Evolutionary conservation across 2,113 vertebrate genomes (phyloP).

Genomic region (Thalassarche chlororhynchos): DNA sequence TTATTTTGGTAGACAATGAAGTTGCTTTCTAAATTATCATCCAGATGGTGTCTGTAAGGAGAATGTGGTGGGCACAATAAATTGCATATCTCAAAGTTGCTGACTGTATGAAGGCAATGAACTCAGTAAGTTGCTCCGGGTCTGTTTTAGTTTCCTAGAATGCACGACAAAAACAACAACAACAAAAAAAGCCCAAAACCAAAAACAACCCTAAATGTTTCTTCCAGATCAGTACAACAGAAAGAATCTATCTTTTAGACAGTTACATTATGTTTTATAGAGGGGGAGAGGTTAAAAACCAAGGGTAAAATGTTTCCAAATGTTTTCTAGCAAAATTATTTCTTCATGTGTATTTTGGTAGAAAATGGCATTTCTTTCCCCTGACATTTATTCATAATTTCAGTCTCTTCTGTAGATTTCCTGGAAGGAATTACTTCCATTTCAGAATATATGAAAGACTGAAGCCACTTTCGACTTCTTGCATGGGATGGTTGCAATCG

Average conservation of each 20-base stretch:
- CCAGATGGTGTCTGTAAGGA: background rate
- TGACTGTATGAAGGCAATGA: background rate
- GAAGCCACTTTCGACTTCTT: background rate
- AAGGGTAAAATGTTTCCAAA: background rate
- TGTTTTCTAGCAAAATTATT: background rate
- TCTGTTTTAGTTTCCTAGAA: background rate
- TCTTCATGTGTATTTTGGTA: background rate
- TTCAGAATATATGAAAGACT: background rate
- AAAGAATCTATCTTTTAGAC: background rate
- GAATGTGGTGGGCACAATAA: background rate
- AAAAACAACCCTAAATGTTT: background rate
- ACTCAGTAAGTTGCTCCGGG: background rate
- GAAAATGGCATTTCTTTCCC: background rate
- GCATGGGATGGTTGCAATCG: background rate
- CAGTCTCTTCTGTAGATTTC: background rate
- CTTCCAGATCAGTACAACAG: background rate
- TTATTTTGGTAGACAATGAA: background rate
- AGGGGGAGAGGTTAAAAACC: background rate
- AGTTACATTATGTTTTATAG: background rate
- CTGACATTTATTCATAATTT: background rate
- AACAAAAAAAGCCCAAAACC: background rate
- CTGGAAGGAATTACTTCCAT: background rate
- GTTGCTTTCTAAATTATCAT: background rate
- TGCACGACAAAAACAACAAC: background rate
- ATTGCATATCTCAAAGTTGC: background rate